Evolutionary conservation across 2,888 invertebrate genomes (phyloP).

Genomic region (Dasysyrphus albostriatus): DNA sequence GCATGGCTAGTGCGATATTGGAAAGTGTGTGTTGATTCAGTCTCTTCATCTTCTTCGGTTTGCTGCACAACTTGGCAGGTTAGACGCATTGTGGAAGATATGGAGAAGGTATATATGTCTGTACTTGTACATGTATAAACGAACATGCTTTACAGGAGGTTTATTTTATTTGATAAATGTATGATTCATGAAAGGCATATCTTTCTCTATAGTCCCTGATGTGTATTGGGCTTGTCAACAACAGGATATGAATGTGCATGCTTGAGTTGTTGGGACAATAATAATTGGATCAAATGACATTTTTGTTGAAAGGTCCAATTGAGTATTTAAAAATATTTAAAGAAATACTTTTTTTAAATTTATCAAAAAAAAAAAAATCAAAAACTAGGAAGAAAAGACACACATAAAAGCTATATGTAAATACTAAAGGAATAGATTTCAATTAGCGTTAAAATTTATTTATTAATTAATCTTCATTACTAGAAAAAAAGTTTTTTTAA

Average conservation of each 20-base stretch:
- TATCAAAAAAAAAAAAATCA: neutral
- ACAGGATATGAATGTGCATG: constrained; percentile 64
- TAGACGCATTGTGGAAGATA: constrained; percentile 33
- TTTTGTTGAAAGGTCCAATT: constrained; percentile 69
- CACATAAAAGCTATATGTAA: too few relatives aligned
- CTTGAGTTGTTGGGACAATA: constrained; percentile 63
- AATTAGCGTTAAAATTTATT: too few relatives aligned
- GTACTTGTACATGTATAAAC: neutral
- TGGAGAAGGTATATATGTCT: neutral
- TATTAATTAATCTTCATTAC: too few relatives aligned
- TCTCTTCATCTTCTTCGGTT: constrained; percentile 58
- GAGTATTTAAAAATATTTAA: constrained; percentile 37
- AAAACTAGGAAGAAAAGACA: neutral
- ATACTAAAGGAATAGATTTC: too few relatives aligned
- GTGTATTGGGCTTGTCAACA: constrained; percentile 64
- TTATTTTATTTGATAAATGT: constrained; percentile 57
- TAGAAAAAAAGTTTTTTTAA: too few relatives aligned
- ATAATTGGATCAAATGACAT: constrained; percentile 74
- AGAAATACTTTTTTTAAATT: constrained; percentile 28
- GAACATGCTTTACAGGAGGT: neutral
- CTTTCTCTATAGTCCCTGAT: constrained; percentile 19
- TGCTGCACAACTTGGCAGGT: constrained; percentile 43
- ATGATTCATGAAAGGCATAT: constrained; percentile 25
- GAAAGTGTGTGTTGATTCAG: constrained; percentile 61
- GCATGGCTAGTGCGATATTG: constrained; percentile 1